A percentile compares a stretch with the other conserved stretches of the same genome.
phyloP scores from a whole-genome alignment of 2,797 vertebrate genomes.

The Ibycter americanus region DNA sequence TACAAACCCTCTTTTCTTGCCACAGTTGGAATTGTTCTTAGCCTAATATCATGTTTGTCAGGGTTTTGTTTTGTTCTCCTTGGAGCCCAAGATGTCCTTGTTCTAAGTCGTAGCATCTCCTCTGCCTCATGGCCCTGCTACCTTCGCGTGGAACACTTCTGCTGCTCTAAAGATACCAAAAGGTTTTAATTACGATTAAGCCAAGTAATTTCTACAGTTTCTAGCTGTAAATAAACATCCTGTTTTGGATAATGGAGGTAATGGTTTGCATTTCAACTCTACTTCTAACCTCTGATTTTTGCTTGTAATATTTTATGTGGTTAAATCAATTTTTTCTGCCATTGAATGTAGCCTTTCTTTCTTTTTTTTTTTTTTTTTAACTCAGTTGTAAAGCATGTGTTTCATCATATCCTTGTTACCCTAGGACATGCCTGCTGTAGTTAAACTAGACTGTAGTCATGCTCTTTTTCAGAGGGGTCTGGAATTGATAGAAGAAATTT shows the following conservation, averaged over 20 bases:
- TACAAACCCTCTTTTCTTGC: slow-evolving; percentile 48
- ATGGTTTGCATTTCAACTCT: slow-evolving; percentile 62
- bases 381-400: background rate
- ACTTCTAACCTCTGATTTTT: slow-evolving; percentile 69
- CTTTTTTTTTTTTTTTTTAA: background rate
- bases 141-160: slow-evolving; percentile 40
- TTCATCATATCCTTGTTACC: slow-evolving; percentile 37
- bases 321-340: slow-evolving; percentile 72
- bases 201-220: slow-evolving; percentile 33
- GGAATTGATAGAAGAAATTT: background rate
- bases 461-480: background rate
- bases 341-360: slow-evolving; percentile 29
- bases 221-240: slow-evolving; percentile 39
- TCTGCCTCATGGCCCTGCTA: background rate
- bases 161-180: slow-evolving; percentile 71
- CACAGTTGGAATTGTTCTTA: background rate
- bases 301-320: slow-evolving; percentile 65
- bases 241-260: slow-evolving; percentile 67
- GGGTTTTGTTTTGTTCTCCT: slow-evolving; percentile 42
- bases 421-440: slow-evolving; percentile 39
- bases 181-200: slow-evolving; percentile 67
- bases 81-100: slow-evolving; percentile 1
- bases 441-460: background rate
- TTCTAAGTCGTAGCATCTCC: background rate
- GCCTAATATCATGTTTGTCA: background rate